Evolutionary conservation across 2,888 invertebrate species (phyloP).

Genomic region (Cantharis rustica): DNA sequence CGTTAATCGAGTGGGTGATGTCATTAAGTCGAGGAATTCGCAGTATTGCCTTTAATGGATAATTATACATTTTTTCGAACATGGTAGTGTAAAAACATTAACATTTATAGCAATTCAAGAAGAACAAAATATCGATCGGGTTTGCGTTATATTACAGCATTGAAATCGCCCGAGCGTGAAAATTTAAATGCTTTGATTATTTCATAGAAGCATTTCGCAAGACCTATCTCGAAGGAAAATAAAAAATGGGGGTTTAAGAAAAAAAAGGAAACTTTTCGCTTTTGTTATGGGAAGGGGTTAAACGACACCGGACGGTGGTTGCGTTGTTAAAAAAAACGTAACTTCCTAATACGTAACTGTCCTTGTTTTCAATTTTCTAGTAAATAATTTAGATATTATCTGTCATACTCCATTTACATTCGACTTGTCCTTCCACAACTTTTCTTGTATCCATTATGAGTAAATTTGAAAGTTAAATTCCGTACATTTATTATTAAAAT

Average conservation of each 20-base stretch:
- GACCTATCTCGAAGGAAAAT: not conserved
- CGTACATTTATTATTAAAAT: slow-evolving; percentile 5
- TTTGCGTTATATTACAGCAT: not conserved
- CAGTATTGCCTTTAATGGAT: not conserved
- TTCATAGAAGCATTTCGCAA: not conserved
- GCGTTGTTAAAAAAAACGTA: not conserved
- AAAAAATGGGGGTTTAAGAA: too few species aligned
- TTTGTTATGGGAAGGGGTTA: not conserved
- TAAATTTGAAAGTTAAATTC: slow-evolving; percentile 19
- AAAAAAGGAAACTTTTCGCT: not conserved
- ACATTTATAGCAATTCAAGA: not conserved
- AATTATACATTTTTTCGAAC: not conserved
- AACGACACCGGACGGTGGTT: not conserved
- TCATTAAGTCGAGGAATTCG: not conserved
- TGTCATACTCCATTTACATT: slow-evolving; percentile 7
- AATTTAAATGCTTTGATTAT: not conserved
- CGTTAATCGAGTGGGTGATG: not conserved
- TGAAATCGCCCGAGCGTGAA: not conserved
- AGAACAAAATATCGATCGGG: not conserved
- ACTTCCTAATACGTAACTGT: not conserved
- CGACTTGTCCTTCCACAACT: slow-evolving; percentile 12
- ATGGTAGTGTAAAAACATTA: not conserved
- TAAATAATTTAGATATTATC: slow-evolving; percentile 7
- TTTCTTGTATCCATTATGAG: slow-evolving; percentile 7
- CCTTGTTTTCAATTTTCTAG: not conserved